A percentile compares a stretch with the other conserved stretches of the same genome.
Evolutionary conservation across 2,113 vertebrate species (phyloP).

Genomic region (Entelurus aequoreus): DNA sequence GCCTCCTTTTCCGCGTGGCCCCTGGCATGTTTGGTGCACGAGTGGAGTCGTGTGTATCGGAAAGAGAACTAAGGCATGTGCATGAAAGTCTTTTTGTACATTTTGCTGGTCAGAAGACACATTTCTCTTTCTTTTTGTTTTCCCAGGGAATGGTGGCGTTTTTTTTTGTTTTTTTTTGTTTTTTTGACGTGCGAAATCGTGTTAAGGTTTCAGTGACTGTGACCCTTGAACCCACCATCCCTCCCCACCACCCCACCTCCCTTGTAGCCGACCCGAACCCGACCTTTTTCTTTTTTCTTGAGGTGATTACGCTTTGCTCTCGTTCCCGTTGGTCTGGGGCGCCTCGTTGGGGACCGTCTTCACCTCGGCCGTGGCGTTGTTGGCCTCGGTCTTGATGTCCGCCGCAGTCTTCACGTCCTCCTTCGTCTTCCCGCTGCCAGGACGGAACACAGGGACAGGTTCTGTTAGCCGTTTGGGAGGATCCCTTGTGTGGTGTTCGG

Average conservation of each 20-base stretch:
- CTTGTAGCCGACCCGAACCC: slow-evolving; percentile 6
- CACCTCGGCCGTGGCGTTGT: slow-evolving; percentile 78
- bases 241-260: background rate
- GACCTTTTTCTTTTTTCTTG: background rate
- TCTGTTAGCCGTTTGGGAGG: slow-evolving; percentile 25
- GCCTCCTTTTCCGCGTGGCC: background rate
- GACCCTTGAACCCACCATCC: slow-evolving; percentile 25
- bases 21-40: too few species aligned
- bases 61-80: slow-evolving; percentile 71
- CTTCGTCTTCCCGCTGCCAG: slow-evolving; percentile 76
- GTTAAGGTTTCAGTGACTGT: slow-evolving; percentile 57
- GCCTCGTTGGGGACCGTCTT: slow-evolving; percentile 93
- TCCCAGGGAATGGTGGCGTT: background rate
- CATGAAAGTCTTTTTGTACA: slow-evolving; percentile 64
- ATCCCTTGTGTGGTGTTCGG: too few species aligned
- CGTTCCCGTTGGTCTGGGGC: slow-evolving; percentile 87
- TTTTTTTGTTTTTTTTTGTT: slow-evolving; percentile 16
- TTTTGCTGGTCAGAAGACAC: slow-evolving; percentile 81
- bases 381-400: slow-evolving; percentile 38
- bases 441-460: slow-evolving; percentile 13
- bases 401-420: slow-evolving; percentile 77
- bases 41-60: background rate
- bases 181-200: slow-evolving; percentile 42
- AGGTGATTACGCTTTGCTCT: slow-evolving; percentile 92
- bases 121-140: slow-evolving; percentile 53